These are phyloP conservation scores for Morpho helenor DNA, from an alignment of 2,888 invertebrate genomes.

Conservation along the genomic window DNA sequence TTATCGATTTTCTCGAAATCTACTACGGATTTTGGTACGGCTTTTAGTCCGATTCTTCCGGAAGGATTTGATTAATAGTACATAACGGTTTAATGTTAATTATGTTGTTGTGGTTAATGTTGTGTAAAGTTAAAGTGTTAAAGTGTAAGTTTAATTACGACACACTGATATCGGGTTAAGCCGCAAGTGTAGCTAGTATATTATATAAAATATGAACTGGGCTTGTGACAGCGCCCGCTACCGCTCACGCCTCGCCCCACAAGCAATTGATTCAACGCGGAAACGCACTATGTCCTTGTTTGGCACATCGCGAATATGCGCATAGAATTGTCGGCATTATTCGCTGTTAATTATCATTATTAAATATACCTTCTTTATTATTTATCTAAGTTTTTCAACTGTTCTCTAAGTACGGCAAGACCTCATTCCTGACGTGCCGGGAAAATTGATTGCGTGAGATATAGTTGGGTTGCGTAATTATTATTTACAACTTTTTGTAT, in stretches of 20 bases:
- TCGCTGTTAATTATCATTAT: constrained; percentile 64
- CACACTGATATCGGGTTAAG: no score
- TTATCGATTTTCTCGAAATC: no score
- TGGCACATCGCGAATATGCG: constrained; percentile 65
- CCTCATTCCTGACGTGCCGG: constrained; percentile 32
- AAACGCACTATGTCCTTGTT: constrained; percentile 69
- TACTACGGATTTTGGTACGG: no score
- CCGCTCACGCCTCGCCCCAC: constrained; percentile 33
- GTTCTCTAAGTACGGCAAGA: constrained; percentile 28
- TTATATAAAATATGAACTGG: no score
- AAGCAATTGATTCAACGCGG: constrained; percentile 67
- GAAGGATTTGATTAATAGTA: no score
- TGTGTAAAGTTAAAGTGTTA: no score
- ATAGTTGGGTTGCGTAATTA: constrained; percentile 16
- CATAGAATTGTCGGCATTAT: constrained; percentile 60
- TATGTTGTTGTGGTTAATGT: no score
- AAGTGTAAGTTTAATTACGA: no score
- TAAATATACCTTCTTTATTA: constrained; percentile 51
- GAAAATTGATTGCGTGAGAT: constrained; percentile 21
- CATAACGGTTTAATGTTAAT: no score
- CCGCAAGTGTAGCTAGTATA: no score
- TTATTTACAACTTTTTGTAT: neutral
- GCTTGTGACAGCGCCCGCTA: constrained; percentile 12
- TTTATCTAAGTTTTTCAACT: constrained; percentile 32
- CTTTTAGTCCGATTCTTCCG: no score